Evolutionary conservation across 2,888 invertebrate genomes (phyloP).

Genomic region (Drosophila affinis): DNA sequence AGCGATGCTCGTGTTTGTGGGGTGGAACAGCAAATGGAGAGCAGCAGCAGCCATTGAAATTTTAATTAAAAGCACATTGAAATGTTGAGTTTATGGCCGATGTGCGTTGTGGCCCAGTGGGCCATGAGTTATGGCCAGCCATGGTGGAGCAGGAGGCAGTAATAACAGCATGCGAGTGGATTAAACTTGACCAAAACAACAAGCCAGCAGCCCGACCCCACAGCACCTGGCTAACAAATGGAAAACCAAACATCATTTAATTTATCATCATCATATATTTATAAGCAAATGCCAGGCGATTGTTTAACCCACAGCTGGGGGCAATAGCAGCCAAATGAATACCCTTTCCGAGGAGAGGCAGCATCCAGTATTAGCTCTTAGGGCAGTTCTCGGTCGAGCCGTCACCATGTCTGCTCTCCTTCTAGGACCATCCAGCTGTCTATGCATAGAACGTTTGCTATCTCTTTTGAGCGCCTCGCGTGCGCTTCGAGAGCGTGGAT

Average conservation of each 20-base stretch:
- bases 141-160: slow-evolving; percentile 8
- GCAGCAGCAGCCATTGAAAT: slow-evolving; percentile 51
- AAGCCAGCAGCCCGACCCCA: too few relatives aligned
- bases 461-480: too few relatives aligned
- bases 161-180: slow-evolving; percentile 53
- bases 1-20: slow-evolving; percentile 5
- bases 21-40: slow-evolving; percentile 14
- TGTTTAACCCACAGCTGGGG: not conserved
- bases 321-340: too few relatives aligned
- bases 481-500: too few relatives aligned
- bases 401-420: too few relatives aligned
- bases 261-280: slow-evolving; percentile 43
- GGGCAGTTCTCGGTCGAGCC: too few relatives aligned
- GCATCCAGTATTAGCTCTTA: too few relatives aligned
- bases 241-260: slow-evolving; percentile 56
- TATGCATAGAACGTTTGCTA: too few relatives aligned
- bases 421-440: too few relatives aligned
- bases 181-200: slow-evolving; percentile 59
- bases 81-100: slow-evolving; percentile 66
- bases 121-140: slow-evolving; percentile 60
- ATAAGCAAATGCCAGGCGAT: slow-evolving; percentile 19
- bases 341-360: not conserved
- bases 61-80: slow-evolving; percentile 75
- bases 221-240: slow-evolving; percentile 32
- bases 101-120: slow-evolving; percentile 58